Conservation (phyloP, 2,888 invertebrate genomes). For the Hydropsyche betteni region DNA sequence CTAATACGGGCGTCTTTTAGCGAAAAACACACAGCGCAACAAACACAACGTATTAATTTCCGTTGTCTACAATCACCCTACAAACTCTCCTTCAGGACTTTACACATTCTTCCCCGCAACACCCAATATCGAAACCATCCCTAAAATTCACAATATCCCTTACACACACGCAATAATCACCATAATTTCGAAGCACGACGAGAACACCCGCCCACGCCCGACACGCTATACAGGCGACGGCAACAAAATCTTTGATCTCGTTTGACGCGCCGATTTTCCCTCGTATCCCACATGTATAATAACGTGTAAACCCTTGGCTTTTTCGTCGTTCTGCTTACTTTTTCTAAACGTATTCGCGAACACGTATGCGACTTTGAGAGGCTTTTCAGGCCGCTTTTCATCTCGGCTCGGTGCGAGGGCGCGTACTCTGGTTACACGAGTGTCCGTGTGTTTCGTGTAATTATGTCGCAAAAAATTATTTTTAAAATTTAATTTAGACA, state of each 20-base stretch:
- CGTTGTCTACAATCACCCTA: too few species aligned
- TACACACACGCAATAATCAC: too few species aligned
- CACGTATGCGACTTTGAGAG: constrained; percentile 20
- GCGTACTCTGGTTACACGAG: neutral
- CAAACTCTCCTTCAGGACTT: too few species aligned
- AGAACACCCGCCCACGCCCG: too few species aligned
- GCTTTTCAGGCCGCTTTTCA: constrained; percentile 17
- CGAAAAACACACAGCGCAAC: too few species aligned
- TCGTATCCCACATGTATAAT: too few species aligned
- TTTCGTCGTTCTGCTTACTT: constrained; percentile 13
- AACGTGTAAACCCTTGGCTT: neutral
- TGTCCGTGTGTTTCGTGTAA: neutral
- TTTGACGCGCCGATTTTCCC: constrained; percentile 1
- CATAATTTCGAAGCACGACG: too few species aligned
- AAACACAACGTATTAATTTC: too few species aligned
- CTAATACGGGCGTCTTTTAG: too few species aligned
- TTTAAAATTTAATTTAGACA: neutral
- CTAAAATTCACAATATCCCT: too few species aligned
- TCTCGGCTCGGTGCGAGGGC: neutral
- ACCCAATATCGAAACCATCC: too few species aligned
- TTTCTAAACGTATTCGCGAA: constrained; percentile 17
- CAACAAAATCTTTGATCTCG: constrained; percentile 17
- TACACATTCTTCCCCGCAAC: too few species aligned
- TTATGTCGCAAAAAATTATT: constrained; percentile 5
- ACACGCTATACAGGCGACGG: neutral